phyloP scores from a whole-genome alignment of 2,113 vertebrate genomes.

The Bucco capensis region DNA sequence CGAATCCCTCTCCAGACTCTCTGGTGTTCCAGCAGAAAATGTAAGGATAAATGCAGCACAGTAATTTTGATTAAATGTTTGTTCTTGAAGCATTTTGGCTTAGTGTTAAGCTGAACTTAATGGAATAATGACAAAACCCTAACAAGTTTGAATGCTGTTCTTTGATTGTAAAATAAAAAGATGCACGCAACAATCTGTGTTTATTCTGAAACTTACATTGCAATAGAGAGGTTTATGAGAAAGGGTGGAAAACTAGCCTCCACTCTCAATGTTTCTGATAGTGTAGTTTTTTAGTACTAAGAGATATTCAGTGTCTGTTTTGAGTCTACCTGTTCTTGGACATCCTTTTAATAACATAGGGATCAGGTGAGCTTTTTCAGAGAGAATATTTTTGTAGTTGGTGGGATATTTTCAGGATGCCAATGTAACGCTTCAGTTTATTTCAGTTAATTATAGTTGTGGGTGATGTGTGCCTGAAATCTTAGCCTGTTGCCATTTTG shows the following conservation, averaged over 20 bases:
- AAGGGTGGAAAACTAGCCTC: neutral
- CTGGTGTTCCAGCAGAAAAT: constrained; percentile 86
- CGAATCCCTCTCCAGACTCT: constrained; percentile 84
- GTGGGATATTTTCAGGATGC: neutral
- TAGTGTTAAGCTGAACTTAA: neutral
- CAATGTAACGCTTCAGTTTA: neutral
- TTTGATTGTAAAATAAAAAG: neutral
- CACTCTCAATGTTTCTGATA: neutral
- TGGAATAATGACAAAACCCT: neutral
- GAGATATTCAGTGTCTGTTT: neutral
- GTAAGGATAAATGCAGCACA: constrained; percentile 69
- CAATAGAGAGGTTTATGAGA: neutral
- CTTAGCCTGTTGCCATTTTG: neutral
- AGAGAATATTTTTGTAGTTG: neutral
- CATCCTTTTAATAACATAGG: neutral
- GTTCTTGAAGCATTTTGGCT: neutral
- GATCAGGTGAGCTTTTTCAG: neutral
- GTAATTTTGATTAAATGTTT: neutral
- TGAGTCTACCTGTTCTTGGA: neutral
- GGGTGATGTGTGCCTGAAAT: neutral
- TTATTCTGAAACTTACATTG: neutral
- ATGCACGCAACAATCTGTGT: neutral
- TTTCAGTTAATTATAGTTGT: neutral
- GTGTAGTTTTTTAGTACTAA: neutral
- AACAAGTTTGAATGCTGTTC: neutral